Percentiles rank a stretch among this genome's conserved stretches.
These are phyloP conservation scores for Lasioglossum lativentre DNA, from an alignment of 2,888 invertebrate species.

Conservation along the genomic window DNA sequence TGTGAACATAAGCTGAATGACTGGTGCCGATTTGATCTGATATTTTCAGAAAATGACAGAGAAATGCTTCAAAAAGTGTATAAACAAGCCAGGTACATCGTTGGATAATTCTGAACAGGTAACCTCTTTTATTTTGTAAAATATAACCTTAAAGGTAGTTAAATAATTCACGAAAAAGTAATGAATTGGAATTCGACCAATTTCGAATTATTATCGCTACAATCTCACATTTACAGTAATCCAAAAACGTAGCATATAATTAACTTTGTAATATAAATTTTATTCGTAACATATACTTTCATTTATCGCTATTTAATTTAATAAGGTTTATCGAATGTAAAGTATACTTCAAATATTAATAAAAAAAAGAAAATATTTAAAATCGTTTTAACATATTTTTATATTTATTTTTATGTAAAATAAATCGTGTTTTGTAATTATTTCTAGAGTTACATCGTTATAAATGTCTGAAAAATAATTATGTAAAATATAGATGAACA, in stretches of 20 bases:
- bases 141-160: slow-evolving; percentile 50
- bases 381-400: neutral
- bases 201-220: neutral
- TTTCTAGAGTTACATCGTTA: neutral
- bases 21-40: slow-evolving; percentile 21
- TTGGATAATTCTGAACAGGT: slow-evolving; percentile 95
- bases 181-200: neutral
- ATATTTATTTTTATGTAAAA: neutral
- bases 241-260: neutral
- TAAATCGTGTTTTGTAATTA: neutral
- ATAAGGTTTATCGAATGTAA: neutral
- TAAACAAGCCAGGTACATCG: slow-evolving; percentile 95
- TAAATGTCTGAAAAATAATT: slow-evolving; percentile 4
- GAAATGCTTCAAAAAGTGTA: slow-evolving; percentile 98
- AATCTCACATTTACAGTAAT: neutral
- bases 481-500: too few species aligned
- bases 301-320: neutral
- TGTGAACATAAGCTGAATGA: slow-evolving; percentile 55
- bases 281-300: neutral
- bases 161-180: slow-evolving; percentile 7
- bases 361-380: neutral
- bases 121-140: slow-evolving; percentile 64
- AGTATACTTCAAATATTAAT: neutral
- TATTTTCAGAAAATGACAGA: slow-evolving; percentile 95
- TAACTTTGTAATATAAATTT: neutral